Percentiles rank a stretch among this genome's conserved stretches.
Conservation (phyloP, 1,140 invertebrate genomes). For the Drosophila guanche region DNA sequence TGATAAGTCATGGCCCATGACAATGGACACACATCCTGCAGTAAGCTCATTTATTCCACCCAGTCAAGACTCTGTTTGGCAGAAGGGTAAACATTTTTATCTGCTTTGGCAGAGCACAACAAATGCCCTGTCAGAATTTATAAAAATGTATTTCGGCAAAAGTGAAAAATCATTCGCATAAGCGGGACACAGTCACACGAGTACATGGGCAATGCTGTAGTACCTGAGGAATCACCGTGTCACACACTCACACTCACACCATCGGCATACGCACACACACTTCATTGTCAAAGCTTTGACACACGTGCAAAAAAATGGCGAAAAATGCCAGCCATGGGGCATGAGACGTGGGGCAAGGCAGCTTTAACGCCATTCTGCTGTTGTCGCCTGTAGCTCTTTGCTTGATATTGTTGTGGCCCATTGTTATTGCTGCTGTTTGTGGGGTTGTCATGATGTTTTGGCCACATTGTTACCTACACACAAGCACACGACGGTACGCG, state of each 20-base stretch:
- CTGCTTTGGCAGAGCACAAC: constrained; percentile 46
- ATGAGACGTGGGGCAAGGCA: constrained; percentile 22
- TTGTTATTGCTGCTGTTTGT: constrained; percentile 40
- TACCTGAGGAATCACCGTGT: too few relatives aligned
- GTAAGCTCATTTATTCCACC: constrained; percentile 18
- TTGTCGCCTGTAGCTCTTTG: constrained; percentile 16
- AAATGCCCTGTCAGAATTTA: constrained; percentile 74
- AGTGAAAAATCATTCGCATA: constrained; percentile 74
- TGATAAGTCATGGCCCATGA: constrained; percentile 46
- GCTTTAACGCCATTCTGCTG: constrained; percentile 53
- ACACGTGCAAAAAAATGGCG: constrained; percentile 64
- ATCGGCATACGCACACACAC: constrained; percentile 48
- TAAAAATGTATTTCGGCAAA: constrained; percentile 70
- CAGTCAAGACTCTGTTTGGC: constrained; percentile 6
- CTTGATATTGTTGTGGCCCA: constrained; percentile 31
- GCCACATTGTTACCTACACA: constrained; percentile 68
- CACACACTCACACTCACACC: constrained; percentile 14
- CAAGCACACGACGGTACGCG: constrained; percentile 34
- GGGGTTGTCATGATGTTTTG: constrained; percentile 72
- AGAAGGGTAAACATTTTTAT: constrained; percentile 60
- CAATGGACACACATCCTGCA: constrained; percentile 15
- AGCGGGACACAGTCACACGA: constrained; percentile 35
- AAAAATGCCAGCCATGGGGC: constrained; percentile 27
- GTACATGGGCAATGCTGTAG: too few relatives aligned
- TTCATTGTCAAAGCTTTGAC: constrained; percentile 71